These are phyloP conservation scores for Lordiphosa clarofinis DNA, from an alignment of 1,140 invertebrate species.

Conservation along the genomic window DNA sequence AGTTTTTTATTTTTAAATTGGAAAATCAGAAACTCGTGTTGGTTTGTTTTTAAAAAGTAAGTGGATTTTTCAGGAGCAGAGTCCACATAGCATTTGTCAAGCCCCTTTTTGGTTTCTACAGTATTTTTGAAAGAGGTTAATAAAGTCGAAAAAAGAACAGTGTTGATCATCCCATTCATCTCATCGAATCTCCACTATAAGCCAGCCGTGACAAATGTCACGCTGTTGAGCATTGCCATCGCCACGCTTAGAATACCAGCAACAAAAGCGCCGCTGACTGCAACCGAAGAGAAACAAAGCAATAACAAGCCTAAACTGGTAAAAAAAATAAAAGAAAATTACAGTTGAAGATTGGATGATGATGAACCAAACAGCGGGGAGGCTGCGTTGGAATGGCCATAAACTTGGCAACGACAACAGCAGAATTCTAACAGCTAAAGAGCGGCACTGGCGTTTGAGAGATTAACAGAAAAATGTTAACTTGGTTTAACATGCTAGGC, in stretches of 20 bases:
- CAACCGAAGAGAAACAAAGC: slow-evolving; percentile 25
- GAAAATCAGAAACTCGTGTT: too few species aligned
- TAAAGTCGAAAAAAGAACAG: too few species aligned
- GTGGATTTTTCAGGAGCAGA: too few species aligned
- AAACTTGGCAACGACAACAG: slow-evolving; percentile 32
- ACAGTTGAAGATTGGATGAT: slow-evolving; percentile 33
- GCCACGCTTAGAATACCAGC: slow-evolving; percentile 51
- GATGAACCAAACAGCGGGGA: slow-evolving; percentile 5
- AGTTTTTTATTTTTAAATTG: too few species aligned
- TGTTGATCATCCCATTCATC: too few species aligned
- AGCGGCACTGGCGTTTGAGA: neutral
- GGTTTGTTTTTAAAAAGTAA: too few species aligned
- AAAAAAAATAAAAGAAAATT: slow-evolving; percentile 10
- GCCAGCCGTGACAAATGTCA: slow-evolving; percentile 44
- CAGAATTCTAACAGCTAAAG: neutral
- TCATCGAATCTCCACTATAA: slow-evolving; percentile 14
- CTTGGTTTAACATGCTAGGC: too few species aligned
- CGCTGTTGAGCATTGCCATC: slow-evolving; percentile 50
- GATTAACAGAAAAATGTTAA: too few species aligned
- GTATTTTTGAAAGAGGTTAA: too few species aligned
- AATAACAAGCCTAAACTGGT: slow-evolving; percentile 18
- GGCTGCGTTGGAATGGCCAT: slow-evolving; percentile 27
- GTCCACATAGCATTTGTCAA: too few species aligned
- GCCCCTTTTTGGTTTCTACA: too few species aligned
- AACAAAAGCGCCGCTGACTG: slow-evolving; percentile 47